phyloP scores from a whole-genome alignment of 2,113 vertebrate species.

The Canis aureus region DNA sequence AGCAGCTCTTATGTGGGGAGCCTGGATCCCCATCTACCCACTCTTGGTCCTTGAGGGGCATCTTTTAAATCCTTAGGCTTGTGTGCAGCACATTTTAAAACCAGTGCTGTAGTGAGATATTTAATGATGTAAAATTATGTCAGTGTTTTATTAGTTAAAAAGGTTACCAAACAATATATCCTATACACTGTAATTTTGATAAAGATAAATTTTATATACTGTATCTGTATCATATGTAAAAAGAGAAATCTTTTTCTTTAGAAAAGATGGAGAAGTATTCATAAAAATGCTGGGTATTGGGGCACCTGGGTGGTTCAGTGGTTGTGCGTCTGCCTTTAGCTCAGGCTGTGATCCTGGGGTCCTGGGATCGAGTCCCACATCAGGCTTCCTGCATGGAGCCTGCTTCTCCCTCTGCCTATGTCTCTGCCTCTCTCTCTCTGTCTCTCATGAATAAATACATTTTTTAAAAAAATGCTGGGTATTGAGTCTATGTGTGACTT shows the following conservation, averaged over 20 bases:
- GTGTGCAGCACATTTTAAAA: slow-evolving; percentile 50
- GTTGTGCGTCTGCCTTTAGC: no score
- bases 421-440: no score
- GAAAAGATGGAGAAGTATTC: not conserved
- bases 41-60: not conserved
- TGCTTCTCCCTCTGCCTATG: no score
- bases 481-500: not conserved
- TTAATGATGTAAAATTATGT: slow-evolving; percentile 30
- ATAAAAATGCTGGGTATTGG: not conserved
- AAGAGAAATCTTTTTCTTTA: slow-evolving; percentile 6
- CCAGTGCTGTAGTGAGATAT: not conserved
- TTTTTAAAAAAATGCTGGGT: not conserved
- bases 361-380: no score
- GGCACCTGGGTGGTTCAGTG: no score
- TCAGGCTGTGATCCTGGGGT: no score
- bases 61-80: not conserved
- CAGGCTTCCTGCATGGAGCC: no score
- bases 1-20: not conserved
- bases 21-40: not conserved
- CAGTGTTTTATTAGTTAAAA: slow-evolving; percentile 15
- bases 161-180: not conserved
- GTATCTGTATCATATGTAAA: not conserved
- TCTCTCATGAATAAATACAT: no score
- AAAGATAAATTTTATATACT: not conserved
- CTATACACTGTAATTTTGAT: slow-evolving; percentile 28